Conservation (phyloP, 2,797 vertebrate genomes). For the Coregonus suidteri region DNA sequence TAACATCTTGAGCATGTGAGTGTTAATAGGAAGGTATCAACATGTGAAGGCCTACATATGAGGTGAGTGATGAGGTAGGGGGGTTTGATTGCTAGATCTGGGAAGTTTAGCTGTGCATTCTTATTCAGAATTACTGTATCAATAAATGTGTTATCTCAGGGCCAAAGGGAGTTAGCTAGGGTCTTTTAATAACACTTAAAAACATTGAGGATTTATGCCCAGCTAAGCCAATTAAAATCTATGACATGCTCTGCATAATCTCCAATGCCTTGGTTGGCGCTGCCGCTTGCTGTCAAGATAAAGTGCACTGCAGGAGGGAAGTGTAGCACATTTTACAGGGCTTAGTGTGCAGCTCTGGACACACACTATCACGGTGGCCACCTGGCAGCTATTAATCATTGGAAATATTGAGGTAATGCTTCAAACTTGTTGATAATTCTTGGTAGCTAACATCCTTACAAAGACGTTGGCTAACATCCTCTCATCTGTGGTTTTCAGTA, state of each 20-base stretch:
- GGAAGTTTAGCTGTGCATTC: too few relatives aligned
- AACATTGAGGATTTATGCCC: constrained; percentile 45
- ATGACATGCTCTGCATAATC: constrained; percentile 34
- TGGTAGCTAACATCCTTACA: neutral
- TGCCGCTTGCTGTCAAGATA: constrained; percentile 5
- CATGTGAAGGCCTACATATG: too few relatives aligned
- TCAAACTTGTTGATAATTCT: constrained; percentile 18
- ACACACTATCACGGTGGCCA: neutral
- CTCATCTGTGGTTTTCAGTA: neutral
- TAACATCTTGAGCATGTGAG: too few relatives aligned
- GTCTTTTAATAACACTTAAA: constrained; percentile 27
- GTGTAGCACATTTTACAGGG: neutral
- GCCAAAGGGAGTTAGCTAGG: neutral
- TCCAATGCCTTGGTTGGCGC: neutral
- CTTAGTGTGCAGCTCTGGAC: neutral
- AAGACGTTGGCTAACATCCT: neutral
- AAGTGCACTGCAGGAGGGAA: neutral
- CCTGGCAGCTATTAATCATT: constrained; percentile 2
- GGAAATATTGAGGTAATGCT: neutral
- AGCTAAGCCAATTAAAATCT: constrained; percentile 48
- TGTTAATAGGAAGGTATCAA: too few relatives aligned
- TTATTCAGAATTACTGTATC: too few relatives aligned
- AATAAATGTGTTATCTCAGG: too few relatives aligned
- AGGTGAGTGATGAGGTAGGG: too few relatives aligned
- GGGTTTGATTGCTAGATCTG: too few relatives aligned